Evolutionary conservation across 2,113 vertebrate species (phyloP).

Genomic region (Istiophorus platypterus): DNA sequence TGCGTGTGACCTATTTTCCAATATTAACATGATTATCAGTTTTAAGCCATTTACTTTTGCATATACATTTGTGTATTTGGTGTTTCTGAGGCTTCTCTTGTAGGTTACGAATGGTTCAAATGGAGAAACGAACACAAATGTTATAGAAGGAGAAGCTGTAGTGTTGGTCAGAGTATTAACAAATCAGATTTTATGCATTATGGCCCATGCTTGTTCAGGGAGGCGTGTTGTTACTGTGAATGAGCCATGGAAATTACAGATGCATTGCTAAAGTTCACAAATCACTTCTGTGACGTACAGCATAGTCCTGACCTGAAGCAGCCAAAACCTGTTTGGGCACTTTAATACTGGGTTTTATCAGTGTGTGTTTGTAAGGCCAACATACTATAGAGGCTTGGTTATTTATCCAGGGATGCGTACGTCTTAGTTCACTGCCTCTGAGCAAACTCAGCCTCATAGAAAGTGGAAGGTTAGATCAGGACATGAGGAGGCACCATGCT

Average conservation of each 20-base stretch:
- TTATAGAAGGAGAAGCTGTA: neutral
- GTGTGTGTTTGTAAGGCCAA: neutral
- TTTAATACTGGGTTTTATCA: slow-evolving; percentile 29
- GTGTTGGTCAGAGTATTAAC: neutral
- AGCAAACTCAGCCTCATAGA: slow-evolving; percentile 25
- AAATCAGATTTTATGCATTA: slow-evolving; percentile 17
- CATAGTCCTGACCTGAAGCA: slow-evolving; percentile 30
- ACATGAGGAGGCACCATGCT: slow-evolving; percentile 55
- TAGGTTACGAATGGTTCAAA: neutral
- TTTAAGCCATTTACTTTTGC: neutral
- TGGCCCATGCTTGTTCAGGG: slow-evolving; percentile 1
- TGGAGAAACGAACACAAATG: neutral
- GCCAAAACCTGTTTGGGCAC: slow-evolving; percentile 62
- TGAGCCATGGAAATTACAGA: slow-evolving; percentile 19
- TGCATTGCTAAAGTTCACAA: slow-evolving; percentile 36
- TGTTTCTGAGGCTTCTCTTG: neutral
- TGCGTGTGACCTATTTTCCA: neutral
- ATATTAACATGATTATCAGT: slow-evolving; percentile 11
- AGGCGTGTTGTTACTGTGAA: slow-evolving; percentile 16
- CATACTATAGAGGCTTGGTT: slow-evolving; percentile 25
- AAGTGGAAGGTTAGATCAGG: slow-evolving; percentile 61
- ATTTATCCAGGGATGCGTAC: slow-evolving; percentile 30
- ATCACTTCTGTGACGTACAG: slow-evolving; percentile 38
- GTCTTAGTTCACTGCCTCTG: slow-evolving; percentile 13
- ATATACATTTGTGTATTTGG: slow-evolving; percentile 1